phyloP scores from a whole-genome alignment of 1,140 invertebrate species.

The Notospermus geniculatus region DNA sequence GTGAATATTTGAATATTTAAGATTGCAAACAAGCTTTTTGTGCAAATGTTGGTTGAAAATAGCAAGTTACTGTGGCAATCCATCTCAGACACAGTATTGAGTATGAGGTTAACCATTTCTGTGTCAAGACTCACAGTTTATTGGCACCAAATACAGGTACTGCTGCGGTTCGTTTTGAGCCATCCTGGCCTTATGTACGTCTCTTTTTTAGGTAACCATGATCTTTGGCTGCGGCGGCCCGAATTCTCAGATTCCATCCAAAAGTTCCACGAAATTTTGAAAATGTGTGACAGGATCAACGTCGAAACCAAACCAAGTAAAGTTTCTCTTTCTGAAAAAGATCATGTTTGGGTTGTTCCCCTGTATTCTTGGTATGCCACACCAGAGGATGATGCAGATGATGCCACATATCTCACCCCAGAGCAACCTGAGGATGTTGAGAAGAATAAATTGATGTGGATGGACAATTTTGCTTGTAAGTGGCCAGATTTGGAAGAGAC shows the following conservation, averaged over 20 bases:
- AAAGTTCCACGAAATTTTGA: slow-evolving; percentile 26
- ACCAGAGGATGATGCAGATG: slow-evolving; percentile 22
- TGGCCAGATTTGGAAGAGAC: slow-evolving; percentile 13
- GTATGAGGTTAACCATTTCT: no score
- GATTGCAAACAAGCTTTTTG: no score
- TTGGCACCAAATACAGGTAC: no score
- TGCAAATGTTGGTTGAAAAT: no score
- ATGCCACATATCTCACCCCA: slow-evolving; percentile 16
- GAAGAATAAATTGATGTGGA: slow-evolving; percentile 16
- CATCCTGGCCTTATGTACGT: no score
- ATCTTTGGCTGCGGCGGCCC: slow-evolving; percentile 20
- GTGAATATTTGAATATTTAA: no score
- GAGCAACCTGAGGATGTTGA: background rate
- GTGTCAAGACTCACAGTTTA: no score
- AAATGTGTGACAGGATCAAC: slow-evolving; percentile 12
- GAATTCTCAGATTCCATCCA: slow-evolving; percentile 17
- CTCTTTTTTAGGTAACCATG: slow-evolving; percentile 24
- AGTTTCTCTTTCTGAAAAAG: background rate
- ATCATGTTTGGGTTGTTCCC: slow-evolving; percentile 21
- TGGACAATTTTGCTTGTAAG: slow-evolving; percentile 25
- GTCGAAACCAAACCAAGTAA: slow-evolving; percentile 12
- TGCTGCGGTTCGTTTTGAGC: no score
- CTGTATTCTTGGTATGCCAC: slow-evolving; percentile 27
- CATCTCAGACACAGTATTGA: no score
- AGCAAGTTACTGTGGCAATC: no score